Evolutionary conservation across 53 echinoderm and acorn worm genomes (phyloP), one percentile per base, ranked within the genome.

Genomic region (Paracentrotus lividus): DNA sequence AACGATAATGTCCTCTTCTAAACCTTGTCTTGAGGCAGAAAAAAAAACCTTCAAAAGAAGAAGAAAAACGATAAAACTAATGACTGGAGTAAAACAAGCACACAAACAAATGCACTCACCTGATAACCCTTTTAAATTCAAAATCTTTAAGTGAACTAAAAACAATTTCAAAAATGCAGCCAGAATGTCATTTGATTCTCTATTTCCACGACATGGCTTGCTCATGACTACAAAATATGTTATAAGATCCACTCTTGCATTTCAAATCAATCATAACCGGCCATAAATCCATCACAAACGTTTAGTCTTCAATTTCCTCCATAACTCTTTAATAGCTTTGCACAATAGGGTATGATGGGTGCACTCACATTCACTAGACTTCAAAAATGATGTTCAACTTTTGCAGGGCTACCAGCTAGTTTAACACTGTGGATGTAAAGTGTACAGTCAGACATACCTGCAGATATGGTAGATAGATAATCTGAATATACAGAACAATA

Each of bases 231-330:
- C 72, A 72, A 72, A 72, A 38, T 38, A 72, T 72, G 72, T 72
- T 72, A 72, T 40, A 72, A 40, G 72, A 72, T 72, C 72, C 72
- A 40, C 72, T 72, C 72, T 72, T 72, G 72, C 36, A 38, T 72
- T 72, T 72, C 72, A 40, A 72, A 72, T 72, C 72, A 72, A 72
- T 72, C 72, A 38, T 32, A 72, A 18, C 40, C 40, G 5, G 1
- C 38, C 72, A 72, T 72, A 72, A 72, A 72, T 72, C 72, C 8
- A 72, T 34, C 72, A 16, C 21, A 72, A 72, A 32, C 72, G 72
- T 72, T 72, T 72, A 72, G 36, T 72, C 38, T 36, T 72, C 72
- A 40, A 72, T 72, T 38, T 72, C 72, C 72, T 40, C 18, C 27
- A 5, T 18, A 32, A 21, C 38, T 18, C n/a, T n/a, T n/a, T n/a